phyloP scores from a whole-genome alignment of 2,888 invertebrate species.

The Amphipoea oculea region DNA sequence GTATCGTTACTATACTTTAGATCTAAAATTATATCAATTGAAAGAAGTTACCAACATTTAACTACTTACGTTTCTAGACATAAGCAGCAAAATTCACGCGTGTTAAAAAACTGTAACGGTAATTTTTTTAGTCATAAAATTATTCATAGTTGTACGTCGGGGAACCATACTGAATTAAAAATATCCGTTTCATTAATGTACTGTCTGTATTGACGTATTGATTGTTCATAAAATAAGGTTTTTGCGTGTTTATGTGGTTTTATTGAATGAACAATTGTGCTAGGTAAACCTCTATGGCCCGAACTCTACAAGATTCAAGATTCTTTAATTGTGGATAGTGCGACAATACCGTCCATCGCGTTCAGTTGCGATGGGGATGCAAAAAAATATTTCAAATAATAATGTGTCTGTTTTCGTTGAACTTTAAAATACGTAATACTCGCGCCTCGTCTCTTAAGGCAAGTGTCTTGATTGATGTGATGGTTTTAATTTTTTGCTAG shows the following conservation, averaged over 20 bases:
- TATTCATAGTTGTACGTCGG: slow-evolving; percentile 28
- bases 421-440: background rate
- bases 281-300: background rate
- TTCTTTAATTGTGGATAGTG: background rate
- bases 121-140: slow-evolving; percentile 41
- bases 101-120: slow-evolving; percentile 52
- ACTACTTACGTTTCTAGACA: slow-evolving; percentile 6
- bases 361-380: background rate
- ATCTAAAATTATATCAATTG: slow-evolving; percentile 2
- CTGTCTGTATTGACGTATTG: slow-evolving; percentile 1
- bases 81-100: slow-evolving; percentile 30
- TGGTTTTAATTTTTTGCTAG: background rate
- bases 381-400: background rate
- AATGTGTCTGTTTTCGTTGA: background rate
- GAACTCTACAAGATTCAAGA: background rate
- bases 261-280: background rate
- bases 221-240: background rate
- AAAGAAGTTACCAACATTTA: slow-evolving; percentile 16
- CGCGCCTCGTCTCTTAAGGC: background rate
- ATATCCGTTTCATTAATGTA: slow-evolving; percentile 2
- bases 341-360: background rate
- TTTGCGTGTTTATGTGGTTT: background rate
- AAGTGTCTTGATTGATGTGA: background rate
- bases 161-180: slow-evolving; percentile 23
- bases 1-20: background rate